These are phyloP conservation scores for Dreissena polymorpha DNA, from an alignment of 1,140 invertebrate species.

Conservation along the genomic window DNA sequence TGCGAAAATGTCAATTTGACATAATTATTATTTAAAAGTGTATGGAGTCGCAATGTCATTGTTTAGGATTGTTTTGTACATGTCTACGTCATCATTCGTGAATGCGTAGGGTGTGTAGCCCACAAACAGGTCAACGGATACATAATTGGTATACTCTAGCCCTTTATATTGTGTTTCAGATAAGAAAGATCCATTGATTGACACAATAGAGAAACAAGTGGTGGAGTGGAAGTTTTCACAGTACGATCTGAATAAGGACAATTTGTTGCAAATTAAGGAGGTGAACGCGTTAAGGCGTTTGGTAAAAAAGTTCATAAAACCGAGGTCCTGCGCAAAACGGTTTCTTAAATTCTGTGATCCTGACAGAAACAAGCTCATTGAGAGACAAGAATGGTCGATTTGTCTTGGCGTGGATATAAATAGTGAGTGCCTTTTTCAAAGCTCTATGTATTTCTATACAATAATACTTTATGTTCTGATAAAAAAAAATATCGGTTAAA, in stretches of 20 bases:
- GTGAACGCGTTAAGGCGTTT: conserved; percentile 89
- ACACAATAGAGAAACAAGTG: conserved; percentile 61
- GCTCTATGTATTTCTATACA: neutral
- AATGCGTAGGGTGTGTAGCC: no score
- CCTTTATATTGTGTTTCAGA: conserved; percentile 31
- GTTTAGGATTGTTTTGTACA: no score
- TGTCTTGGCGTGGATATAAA: conserved; percentile 86
- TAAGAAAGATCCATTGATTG: conserved; percentile 25
- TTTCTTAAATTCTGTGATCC: conserved; percentile 93
- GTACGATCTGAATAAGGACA: conserved; percentile 89
- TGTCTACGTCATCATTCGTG: no score
- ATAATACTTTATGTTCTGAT: neutral
- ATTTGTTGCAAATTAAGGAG: conserved; percentile 88
- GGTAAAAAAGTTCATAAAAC: conserved; percentile 92
- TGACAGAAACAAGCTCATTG: conserved; percentile 88
- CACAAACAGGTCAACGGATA: no score
- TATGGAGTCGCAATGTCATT: no score
- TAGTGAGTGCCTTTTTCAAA: conserved; percentile 63
- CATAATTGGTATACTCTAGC: no score
- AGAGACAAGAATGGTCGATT: conserved; percentile 89
- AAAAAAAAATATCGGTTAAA: neutral
- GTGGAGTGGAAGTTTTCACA: conserved; percentile 93
- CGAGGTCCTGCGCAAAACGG: conserved; percentile 92
- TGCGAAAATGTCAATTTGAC: no score
- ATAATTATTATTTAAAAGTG: no score